Percentiles rank a stretch among this genome's conserved stretches.
Conservation (phyloP, 2,797 vertebrate species). For the Anas flavirostris region DNA sequence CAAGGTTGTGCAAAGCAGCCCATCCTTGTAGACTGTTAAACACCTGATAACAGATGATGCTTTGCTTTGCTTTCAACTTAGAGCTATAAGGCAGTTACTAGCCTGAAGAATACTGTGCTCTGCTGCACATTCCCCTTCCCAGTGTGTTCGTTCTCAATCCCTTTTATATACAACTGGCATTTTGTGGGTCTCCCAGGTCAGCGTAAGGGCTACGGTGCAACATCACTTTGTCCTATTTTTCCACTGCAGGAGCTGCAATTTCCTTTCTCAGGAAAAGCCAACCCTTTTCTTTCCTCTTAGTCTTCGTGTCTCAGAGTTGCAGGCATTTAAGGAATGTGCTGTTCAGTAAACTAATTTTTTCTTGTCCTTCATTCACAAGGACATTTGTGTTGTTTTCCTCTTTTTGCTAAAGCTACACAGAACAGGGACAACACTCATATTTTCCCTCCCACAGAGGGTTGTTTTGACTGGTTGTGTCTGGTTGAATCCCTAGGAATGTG, state of each 20-base stretch:
- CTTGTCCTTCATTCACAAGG: slow-evolving; percentile 15
- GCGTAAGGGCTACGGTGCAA: not conserved
- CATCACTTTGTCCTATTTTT: not conserved
- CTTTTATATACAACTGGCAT: not conserved
- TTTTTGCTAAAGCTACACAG: not conserved
- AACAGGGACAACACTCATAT: not conserved
- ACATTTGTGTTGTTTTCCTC: slow-evolving; percentile 33
- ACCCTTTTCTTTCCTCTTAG: not conserved
- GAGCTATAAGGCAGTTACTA: not conserved
- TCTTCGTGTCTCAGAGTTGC: not conserved
- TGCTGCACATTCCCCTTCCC: not conserved
- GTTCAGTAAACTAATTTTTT: not conserved
- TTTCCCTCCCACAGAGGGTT: not conserved
- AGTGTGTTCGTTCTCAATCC: not conserved
- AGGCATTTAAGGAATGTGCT: slow-evolving; percentile 27
- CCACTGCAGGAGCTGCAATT: not conserved
- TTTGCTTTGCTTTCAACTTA: slow-evolving; percentile 19
- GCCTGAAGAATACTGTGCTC: not conserved
- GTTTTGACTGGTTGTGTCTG: slow-evolving; percentile 24
- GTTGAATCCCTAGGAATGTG: not conserved
- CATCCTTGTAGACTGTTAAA: not conserved
- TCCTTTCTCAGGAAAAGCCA: not conserved
- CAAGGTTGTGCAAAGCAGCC: not conserved
- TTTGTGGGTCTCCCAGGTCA: not conserved
- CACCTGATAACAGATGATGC: not conserved